These are phyloP conservation scores for Encarsia formosa DNA, from an alignment of 2,888 invertebrate species.

Conservation along the genomic window DNA sequence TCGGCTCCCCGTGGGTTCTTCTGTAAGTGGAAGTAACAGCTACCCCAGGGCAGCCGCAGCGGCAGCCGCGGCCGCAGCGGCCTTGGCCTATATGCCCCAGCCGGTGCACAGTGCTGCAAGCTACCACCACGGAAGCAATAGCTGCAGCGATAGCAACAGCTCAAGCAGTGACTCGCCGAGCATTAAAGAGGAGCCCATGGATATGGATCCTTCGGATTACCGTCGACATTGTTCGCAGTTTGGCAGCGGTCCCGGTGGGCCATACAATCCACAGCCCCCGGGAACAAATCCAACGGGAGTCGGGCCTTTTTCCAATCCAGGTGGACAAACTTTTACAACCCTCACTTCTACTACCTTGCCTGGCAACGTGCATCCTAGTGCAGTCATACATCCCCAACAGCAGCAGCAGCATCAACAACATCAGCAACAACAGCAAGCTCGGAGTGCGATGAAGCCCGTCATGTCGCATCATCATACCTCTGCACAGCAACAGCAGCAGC, in stretches of 20 bases:
- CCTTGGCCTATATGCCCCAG: constrained; percentile 85
- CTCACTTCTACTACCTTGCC: constrained; percentile 55
- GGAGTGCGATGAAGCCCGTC: constrained; percentile 35
- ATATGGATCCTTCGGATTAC: constrained; percentile 73
- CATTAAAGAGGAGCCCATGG: constrained; percentile 83
- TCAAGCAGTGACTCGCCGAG: constrained; percentile 70
- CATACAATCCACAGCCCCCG: constrained; percentile 43
- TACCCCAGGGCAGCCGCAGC: constrained; percentile 52
- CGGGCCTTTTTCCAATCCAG: constrained; percentile 49
- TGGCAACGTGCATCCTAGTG: constrained; percentile 24
- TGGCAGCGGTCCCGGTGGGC: constrained; percentile 50
- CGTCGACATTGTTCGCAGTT: constrained; percentile 61
- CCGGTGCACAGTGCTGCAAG: constrained; percentile 78
- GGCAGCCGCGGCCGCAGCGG: constrained; percentile 53
- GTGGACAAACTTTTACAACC: constrained; percentile 57
- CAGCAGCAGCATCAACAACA: constrained; percentile 39
- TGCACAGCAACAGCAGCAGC: constrained; percentile 39
- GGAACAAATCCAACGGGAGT: neutral
- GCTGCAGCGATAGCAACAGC: constrained; percentile 58
- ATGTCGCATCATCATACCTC: too few species aligned
- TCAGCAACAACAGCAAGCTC: constrained; percentile 15
- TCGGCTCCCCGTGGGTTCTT: constrained; percentile 83
- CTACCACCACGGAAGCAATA: constrained; percentile 57
- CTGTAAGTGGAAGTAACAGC: constrained; percentile 78
- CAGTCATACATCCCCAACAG: constrained; percentile 21